Base-by-base conservation (phyloP, 1,140 invertebrate species). In the Drosophila repletoides region DNA sequence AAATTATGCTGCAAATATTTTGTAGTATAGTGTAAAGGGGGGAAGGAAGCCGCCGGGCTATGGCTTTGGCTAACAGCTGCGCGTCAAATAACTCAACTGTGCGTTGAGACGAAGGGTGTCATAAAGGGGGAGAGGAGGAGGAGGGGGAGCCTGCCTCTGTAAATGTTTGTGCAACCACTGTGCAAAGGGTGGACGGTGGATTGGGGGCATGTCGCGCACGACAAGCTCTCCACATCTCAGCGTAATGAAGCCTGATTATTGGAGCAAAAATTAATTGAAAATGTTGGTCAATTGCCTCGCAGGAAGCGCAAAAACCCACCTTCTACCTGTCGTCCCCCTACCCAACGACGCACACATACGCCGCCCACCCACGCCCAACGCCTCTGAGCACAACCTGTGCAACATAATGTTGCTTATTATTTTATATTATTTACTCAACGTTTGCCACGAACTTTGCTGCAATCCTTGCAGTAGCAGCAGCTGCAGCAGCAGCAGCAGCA, bases 251-350 rank as follows among this genome's bases (percentile, higher is more conserved):
- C 56, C 76, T 84, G 81, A 73, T 88, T 88, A 88, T 88, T 88
- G 83, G 84, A 83, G 83, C 83, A 88, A 88, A 73, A 84, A 88
- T 88, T 88, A 88, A 88, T 88, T 88, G 83, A 88, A 88, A 88
- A 88, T 88, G 83, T 88, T 88, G 83, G 83, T 88, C 83, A 88
- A 88, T 88, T 88, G 75, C 77, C 84, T 71, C 52, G 56, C 72
- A 58, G 60, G 43, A 60, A 68, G 52, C 53, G 33, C 14, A 21
- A 26, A 55, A 17, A 61, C 59, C 17, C 12, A 14, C 19, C 12
- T 41, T 15, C 40, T 10, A 7, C 21, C 17, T 14, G 5, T 15
- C 4, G 1, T 5, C 7, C 7, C 1, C 6, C 26, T 6, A 1
- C 26, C 1, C 5, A 2, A 1, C 15, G 22, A 7, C 3, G 0